These are phyloP conservation scores for Engystomops pustulosus DNA, from an alignment of 2,113 vertebrate species.

Conservation along the genomic window DNA sequence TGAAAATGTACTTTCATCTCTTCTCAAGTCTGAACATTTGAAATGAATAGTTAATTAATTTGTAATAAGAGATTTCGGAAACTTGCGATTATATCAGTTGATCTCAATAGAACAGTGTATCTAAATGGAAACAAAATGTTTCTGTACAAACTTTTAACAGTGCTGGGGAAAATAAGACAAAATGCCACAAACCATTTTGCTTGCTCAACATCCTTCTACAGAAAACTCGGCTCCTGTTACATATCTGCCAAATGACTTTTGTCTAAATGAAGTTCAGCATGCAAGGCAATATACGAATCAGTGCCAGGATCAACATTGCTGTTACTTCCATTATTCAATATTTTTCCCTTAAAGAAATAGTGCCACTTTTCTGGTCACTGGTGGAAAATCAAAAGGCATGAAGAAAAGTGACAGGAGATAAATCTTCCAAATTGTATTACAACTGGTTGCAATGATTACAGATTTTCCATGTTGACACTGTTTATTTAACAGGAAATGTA, in stretches of 20 bases:
- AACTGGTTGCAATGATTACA: not conserved
- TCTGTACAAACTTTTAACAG: constrained; percentile 20
- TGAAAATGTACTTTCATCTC: not conserved
- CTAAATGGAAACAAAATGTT: not conserved
- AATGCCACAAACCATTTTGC: constrained; percentile 27
- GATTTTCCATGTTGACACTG: not conserved
- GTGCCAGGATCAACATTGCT: constrained; percentile 55
- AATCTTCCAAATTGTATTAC: constrained; percentile 24
- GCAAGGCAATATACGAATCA: constrained; percentile 12
- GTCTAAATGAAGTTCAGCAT: constrained; percentile 52
- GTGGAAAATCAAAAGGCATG: constrained; percentile 22
- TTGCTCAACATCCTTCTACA: constrained; percentile 44
- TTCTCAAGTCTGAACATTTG: not conserved
- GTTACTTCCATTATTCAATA: constrained; percentile 48
- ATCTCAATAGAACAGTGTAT: not conserved
- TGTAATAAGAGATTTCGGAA: not conserved
- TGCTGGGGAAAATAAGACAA: constrained; percentile 28
- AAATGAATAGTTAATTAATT: not conserved
- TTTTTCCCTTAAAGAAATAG: constrained; percentile 36
- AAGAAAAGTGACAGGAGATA: constrained; percentile 27
- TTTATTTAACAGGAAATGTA: constrained; percentile 23
- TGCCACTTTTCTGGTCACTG: constrained; percentile 12
- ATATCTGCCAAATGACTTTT: constrained; percentile 55
- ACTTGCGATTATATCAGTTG: too few species aligned
- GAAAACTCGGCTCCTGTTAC: constrained; percentile 42